Evolutionary conservation across 2,113 vertebrate genomes (phyloP), one percentile per base, ranked within the genome.

Genomic region (Edolisoma coerulescens): DNA sequence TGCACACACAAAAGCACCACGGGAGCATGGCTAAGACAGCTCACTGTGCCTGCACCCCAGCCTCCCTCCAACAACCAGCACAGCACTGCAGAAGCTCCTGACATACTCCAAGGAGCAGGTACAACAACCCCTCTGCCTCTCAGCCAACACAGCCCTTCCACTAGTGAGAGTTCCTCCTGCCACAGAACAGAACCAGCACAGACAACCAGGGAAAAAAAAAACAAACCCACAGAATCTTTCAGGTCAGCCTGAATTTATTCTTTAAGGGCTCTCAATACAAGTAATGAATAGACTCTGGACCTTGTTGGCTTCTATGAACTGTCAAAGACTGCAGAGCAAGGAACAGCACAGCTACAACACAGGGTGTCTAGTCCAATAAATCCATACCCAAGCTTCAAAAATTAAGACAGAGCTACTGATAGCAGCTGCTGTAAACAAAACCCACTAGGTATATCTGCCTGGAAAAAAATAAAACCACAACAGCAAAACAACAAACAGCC

Each of bases 391-490:
- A 81, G 53, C 53, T 79, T 90, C 69, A 87, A 87, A 95, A 87
- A 84, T 57, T 61, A 94, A 77, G 74, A 83, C 70, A 81, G 70
- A 91, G 59, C 18, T 90, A 63, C 64, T 56, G 80, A 93, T 60
- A 81, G 86, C 65, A 89, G 79, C 85, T 90, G 83, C 69, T 56
- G 61, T 90, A 92, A 88, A 96, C 71, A 90, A 93, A 93, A 56
- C n/a, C 49, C 73, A 90, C 57, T 49, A 89, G 42, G 41, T 92
- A 45, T 50, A 87, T 44, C 56, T 88, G 79, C 39, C 59, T 77
- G 26, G 26, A 33, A 57, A 61, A 88, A 73, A 61, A 35, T 7
- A 16, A 12, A 6, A 10, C 3, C 17, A 21, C 32, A 45, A 74
- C 39, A 80, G 16, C 32, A 65, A 80, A 68, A 28, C 41, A 84